A percentile compares a stretch with the other conserved stretches of the same genome.
Conservation (phyloP, 2,113 vertebrate genomes). For the Caracal caracal region DNA sequence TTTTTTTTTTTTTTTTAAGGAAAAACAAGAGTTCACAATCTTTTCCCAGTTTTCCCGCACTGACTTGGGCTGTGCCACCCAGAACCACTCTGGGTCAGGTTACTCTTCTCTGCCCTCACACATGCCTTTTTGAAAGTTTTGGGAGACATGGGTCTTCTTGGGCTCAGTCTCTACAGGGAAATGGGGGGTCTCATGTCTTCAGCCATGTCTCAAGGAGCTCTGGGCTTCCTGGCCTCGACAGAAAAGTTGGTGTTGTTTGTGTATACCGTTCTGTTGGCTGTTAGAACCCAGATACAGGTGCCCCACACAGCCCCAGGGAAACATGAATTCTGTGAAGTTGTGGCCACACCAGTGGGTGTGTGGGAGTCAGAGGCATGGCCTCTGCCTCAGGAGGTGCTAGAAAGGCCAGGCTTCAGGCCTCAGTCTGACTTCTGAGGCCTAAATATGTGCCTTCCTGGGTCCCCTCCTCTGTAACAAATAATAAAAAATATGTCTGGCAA, state of each 20-base stretch:
- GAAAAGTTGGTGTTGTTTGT: not conserved
- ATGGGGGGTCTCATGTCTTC: too few species aligned
- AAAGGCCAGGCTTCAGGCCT: too few species aligned
- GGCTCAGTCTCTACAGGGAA: not conserved
- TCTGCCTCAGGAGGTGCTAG: not conserved
- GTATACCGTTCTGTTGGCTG: not conserved
- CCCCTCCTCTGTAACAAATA: not conserved
- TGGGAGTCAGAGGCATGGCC: fast-evolving
- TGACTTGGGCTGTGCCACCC: not conserved
- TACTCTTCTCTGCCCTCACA: not conserved
- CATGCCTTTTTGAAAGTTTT: not conserved
- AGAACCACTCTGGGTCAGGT: not conserved
- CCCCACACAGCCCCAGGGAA: fast-evolving
- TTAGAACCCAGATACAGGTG: not conserved
- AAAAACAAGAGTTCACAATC: not conserved
- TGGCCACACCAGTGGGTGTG: fast-evolving
- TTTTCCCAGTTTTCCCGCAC: not conserved
- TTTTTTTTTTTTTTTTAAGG: not conserved
- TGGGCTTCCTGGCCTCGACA: not conserved
- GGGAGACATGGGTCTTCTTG: too few species aligned
- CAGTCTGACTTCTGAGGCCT: not conserved
- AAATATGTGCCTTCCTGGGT: not conserved
- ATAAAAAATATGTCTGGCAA: not conserved
- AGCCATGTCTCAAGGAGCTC: not conserved
- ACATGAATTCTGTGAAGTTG: not conserved